Conservation (phyloP, 2,113 vertebrate species). For the Bettongia penicillata region DNA sequence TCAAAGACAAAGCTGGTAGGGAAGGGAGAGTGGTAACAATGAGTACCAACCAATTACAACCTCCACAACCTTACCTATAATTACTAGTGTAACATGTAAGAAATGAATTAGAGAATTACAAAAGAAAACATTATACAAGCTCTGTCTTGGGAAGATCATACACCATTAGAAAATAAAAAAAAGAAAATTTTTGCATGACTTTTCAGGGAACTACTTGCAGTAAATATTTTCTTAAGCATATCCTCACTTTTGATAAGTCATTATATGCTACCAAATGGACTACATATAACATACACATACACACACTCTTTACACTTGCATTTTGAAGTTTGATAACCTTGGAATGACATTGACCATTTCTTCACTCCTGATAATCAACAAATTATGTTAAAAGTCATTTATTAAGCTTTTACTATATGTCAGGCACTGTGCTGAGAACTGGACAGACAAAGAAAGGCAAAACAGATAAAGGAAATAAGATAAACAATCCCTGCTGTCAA, state of each 20-base stretch:
- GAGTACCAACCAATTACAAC: not conserved
- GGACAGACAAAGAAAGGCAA: not conserved
- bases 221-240: not conserved
- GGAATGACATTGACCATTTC: too few species aligned
- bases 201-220: not conserved
- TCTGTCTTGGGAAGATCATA: not conserved
- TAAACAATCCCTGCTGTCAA: not conserved
- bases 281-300: too few species aligned
- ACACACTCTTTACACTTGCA: too few species aligned
- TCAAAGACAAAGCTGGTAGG: not conserved
- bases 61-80: not conserved
- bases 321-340: too few species aligned
- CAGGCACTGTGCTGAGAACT: not conserved
- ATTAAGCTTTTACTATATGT: too few species aligned
- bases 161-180: not conserved
- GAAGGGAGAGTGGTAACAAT: not conserved
- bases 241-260: not conserved
- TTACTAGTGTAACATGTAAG: not conserved
- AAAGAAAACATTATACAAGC: not conserved
- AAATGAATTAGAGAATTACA: not conserved
- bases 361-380: too few species aligned
- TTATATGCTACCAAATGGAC: not conserved
- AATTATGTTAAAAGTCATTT: too few species aligned
- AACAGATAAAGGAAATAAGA: not conserved
- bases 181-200: not conserved